phyloP scores from a whole-genome alignment of 2,797 vertebrate species.

The Sciurus carolinensis region DNA sequence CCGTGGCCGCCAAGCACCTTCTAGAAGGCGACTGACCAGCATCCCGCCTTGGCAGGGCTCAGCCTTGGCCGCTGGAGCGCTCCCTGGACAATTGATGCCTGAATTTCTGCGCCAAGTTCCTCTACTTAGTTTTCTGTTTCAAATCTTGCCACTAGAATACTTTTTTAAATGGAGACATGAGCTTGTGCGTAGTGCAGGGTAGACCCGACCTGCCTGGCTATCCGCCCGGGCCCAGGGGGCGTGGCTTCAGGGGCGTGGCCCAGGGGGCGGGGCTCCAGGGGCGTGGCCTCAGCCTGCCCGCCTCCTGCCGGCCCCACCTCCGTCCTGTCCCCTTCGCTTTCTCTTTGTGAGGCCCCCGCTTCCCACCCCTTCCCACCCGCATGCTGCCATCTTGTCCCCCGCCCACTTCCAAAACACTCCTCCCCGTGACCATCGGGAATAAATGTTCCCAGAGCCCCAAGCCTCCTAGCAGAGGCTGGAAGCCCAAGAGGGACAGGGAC shows the following conservation, averaged over 20 bases:
- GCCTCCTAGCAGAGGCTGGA: neutral
- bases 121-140: conserved; percentile 74
- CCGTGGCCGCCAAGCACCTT: conserved; percentile 52
- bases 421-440: neutral
- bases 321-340: neutral
- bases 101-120: neutral
- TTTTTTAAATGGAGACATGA: neutral
- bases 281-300: too few relatives aligned
- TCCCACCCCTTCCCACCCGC: neutral
- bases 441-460: neutral
- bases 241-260: neutral
- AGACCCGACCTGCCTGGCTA: too few relatives aligned
- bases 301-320: neutral
- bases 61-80: neutral
- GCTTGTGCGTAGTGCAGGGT: too few relatives aligned
- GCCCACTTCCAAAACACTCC: neutral
- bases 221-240: too few relatives aligned
- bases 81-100: neutral
- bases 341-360: neutral
- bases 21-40: conserved; percentile 6
- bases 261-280: neutral
- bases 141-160: neutral
- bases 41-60: neutral
- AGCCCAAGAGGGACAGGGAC: neutral
- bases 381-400: neutral